Percentiles rank a stretch among this genome's conserved stretches.
Conservation (phyloP, 2,113 vertebrate species). For the Pterocles orientalis region DNA sequence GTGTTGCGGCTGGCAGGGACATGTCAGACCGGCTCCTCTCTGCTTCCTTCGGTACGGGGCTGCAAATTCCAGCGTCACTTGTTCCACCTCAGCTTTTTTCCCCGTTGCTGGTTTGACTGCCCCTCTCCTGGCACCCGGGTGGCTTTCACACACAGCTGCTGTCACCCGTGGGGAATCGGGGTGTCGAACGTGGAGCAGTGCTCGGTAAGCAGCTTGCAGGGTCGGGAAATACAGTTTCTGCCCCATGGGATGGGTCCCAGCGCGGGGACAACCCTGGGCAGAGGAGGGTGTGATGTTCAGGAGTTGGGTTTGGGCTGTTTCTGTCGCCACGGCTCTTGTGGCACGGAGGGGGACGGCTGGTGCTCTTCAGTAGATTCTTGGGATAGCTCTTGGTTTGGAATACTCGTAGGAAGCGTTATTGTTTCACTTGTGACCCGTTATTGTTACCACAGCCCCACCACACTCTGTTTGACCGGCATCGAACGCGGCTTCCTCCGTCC, state of each 20-base stretch:
- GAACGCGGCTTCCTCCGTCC: not conserved
- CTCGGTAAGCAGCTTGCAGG: not conserved
- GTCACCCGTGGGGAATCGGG: not conserved
- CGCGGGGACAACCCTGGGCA: fast-evolving
- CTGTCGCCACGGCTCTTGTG: not conserved
- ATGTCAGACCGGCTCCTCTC: not conserved
- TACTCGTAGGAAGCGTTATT: not conserved
- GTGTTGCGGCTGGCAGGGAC: not conserved
- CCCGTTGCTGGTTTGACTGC: not conserved
- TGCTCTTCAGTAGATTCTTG: not conserved
- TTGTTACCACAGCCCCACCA: not conserved
- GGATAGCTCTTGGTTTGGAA: not conserved
- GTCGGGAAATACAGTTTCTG: not conserved
- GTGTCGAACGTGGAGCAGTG: too few relatives aligned
- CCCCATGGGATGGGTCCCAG: fast-evolving
- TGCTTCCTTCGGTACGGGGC: not conserved
- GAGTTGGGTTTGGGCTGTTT: not conserved
- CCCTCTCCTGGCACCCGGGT: not conserved
- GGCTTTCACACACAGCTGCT: not conserved
- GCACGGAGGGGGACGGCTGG: not conserved
- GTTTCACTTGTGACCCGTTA: not conserved
- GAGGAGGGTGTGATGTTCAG: not conserved
- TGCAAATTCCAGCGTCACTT: not conserved
- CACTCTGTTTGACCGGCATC: not conserved
- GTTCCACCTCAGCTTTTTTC: not conserved